A percentile compares a stretch with the other conserved stretches of the same genome.
Conservation (phyloP, 1,140 invertebrate species). For the Palaemon carinicauda region DNA sequence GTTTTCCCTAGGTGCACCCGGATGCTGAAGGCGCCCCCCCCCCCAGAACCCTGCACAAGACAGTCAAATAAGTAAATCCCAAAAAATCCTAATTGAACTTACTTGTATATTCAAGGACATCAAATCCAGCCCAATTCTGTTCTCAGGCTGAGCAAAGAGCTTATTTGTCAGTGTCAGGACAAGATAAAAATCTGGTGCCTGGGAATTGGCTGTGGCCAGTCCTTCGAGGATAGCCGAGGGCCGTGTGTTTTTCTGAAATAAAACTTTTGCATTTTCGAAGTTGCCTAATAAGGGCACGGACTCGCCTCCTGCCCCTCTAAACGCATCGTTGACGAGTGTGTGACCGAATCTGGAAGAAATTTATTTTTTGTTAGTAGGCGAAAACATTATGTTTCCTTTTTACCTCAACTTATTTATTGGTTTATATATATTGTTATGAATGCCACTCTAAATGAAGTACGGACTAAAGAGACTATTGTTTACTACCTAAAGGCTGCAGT, state of each 20-base stretch:
- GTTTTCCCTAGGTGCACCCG: too few species aligned
- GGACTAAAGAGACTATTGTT: neutral
- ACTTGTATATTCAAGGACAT: constrained; percentile 82
- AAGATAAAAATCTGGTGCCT: constrained; percentile 17
- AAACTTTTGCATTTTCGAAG: neutral
- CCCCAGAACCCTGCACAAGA: too few species aligned
- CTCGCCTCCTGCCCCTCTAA: neutral
- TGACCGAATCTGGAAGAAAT: constrained; percentile 14
- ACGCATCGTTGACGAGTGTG: constrained; percentile 7
- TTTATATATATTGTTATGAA: too few species aligned
- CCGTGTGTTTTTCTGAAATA: neutral
- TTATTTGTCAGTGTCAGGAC: constrained; percentile 65
- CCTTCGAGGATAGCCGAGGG: constrained; percentile 17
- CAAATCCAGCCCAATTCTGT: constrained; percentile 76
- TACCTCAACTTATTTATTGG: too few species aligned
- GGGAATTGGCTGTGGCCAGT: neutral
- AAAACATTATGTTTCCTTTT: too few species aligned
- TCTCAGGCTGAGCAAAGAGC: constrained; percentile 66
- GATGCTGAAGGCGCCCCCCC: too few species aligned
- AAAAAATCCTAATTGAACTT: too few species aligned
- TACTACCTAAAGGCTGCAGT: constrained; percentile 72
- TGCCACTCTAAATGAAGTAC: too few species aligned
- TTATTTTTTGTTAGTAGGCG: neutral
- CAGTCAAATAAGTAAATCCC: too few species aligned
- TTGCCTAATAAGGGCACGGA: neutral